Evolutionary conservation across 2,888 invertebrate species (phyloP).

Genomic region (Orthonevra nobilis): DNA sequence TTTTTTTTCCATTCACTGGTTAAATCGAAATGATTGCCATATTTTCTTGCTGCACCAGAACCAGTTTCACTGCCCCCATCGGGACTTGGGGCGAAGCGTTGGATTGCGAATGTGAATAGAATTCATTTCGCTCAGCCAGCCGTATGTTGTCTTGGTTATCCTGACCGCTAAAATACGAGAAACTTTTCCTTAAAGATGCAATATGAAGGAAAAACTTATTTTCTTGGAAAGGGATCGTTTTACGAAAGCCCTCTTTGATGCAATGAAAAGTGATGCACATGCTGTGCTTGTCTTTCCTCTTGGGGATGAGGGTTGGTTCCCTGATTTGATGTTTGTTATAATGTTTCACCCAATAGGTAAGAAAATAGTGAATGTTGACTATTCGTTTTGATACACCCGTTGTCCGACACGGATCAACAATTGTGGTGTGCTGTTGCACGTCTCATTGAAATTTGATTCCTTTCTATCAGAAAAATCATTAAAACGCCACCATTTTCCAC

Average conservation of each 20-base stretch:
- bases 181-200: conserved; percentile 37
- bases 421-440: conserved; percentile 59
- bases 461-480: conserved; percentile 62
- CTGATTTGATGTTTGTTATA: conserved; percentile 49
- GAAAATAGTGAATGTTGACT: conserved; percentile 37
- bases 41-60: conserved; percentile 28
- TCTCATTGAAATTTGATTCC: conserved; percentile 52
- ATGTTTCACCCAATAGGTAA: conserved; percentile 26
- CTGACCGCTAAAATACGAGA: conserved; percentile 22
- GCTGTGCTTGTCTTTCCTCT: conserved; percentile 43
- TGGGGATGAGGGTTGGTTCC: too few relatives aligned
- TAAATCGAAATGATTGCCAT: conserved; percentile 52
- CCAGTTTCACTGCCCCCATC: not conserved
- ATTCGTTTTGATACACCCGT: conserved; percentile 18
- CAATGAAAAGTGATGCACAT: conserved; percentile 27
- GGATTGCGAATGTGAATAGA: conserved; percentile 28
- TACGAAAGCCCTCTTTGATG: too few relatives aligned
- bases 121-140: conserved; percentile 41
- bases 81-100: too few relatives aligned
- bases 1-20: conserved; percentile 8
- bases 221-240: too few relatives aligned
- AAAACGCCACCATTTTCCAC: conserved; percentile 24
- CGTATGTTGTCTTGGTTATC: not conserved
- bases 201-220: conserved; percentile 40
- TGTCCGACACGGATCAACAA: conserved; percentile 53